Percentiles rank a stretch among this genome's conserved stretches.
phyloP scores from a whole-genome alignment of 1,140 invertebrate species.

The Cepaea nemoralis region DNA sequence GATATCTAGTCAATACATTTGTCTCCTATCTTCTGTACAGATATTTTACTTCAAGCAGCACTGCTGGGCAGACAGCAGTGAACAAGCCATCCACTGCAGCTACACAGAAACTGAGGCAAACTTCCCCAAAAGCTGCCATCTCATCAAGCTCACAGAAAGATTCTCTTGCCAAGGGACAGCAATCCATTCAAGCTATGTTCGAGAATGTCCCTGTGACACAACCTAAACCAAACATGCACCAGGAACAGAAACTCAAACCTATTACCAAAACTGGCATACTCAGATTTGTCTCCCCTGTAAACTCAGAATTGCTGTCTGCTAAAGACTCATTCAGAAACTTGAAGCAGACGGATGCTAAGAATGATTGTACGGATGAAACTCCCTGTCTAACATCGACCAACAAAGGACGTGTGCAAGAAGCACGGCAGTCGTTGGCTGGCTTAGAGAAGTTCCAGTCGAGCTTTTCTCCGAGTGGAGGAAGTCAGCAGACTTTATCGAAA shows the following conservation, averaged over 20 bases:
- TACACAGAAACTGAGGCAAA: too few species aligned
- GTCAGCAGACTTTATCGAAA: not conserved
- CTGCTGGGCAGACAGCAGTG: not conserved
- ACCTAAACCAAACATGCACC: not conserved
- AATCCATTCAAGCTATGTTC: slow-evolving; percentile 9
- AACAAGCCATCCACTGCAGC: not conserved
- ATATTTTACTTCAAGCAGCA: not conserved
- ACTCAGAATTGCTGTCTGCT: not conserved
- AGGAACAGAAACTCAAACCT: not conserved
- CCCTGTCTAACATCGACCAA: not conserved
- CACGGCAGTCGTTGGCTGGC: not conserved
- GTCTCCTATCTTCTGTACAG: slow-evolving; percentile 3
- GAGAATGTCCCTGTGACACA: not conserved
- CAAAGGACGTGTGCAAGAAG: not conserved
- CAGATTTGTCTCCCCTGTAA: not conserved
- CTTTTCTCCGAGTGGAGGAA: not conserved
- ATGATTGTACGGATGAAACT: not conserved
- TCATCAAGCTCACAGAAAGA: not conserved
- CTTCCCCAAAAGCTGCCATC: too few species aligned
- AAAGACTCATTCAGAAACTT: not conserved
- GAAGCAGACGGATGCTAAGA: not conserved
- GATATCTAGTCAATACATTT: not conserved
- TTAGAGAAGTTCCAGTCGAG: slow-evolving; percentile 19
- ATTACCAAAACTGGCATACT: not conserved
- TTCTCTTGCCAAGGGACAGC: too few species aligned